Evolutionary conservation across 1,140 invertebrate species (phyloP), one percentile per base, ranked within the genome.

Genomic region (Mya arenaria): DNA sequence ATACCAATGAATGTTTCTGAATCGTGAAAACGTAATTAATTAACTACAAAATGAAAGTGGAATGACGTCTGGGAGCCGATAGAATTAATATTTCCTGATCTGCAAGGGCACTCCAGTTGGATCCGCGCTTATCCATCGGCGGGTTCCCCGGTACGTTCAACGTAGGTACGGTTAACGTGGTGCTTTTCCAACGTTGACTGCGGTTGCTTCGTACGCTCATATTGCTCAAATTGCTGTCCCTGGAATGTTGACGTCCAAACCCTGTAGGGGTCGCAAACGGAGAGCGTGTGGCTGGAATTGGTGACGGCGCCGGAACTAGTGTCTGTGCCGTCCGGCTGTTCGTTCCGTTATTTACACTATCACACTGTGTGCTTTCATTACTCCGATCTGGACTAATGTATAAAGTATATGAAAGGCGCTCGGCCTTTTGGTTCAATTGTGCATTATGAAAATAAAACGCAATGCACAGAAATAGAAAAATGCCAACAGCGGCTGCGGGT

Each of bases 31-130:
- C n/a, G n/a, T n/a, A n/a, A n/a, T n/a, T n/a, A n/a, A n/a, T n/a
- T n/a, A n/a, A n/a, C 48, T 52, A 79, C 1, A 79, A 6, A 37
- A 79, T 69, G 37, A 69, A 79, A 1, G 75, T 69, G 63, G 75
- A 79, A 79, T 79, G 75, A 58, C 75, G 41, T 13, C 75, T 52
- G 0, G 75, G 75, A 0, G 75, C 41, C 6, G 63, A 68, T 17
- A 69, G 30, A 41, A n/a, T 44, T 0, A 69, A 36, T 28, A 79
- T 79, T 41, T 69, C 63, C 17, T 79, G 63, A 36, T 79, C 75
- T 17, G 75, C 60, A 48, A 79, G 19, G 19, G 65, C 75, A 79
- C 63, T 79, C 75, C 75, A 79, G 44, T 55, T 79, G 8, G 75
- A 79, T 5, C 75, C 75, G 13, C 65, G 19, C 55, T 69, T 68